Evolutionary conservation across 2,113 vertebrate species (phyloP), one percentile per base, ranked within the genome.

Genomic region (Saguinus imperator): DNA sequence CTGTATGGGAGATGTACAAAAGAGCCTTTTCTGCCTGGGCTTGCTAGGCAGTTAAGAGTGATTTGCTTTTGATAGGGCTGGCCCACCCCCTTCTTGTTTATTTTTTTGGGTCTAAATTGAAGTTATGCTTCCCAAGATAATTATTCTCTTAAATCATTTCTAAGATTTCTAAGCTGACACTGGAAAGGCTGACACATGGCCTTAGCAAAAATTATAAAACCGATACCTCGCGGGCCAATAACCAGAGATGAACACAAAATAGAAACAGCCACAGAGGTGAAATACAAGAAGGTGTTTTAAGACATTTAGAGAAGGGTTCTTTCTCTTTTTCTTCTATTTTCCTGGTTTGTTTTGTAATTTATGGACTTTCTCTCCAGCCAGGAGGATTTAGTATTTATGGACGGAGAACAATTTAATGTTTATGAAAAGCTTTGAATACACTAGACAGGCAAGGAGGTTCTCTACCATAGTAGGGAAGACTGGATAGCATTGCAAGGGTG

Each of bases 151-250:
- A 89, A 94, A 64, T 83, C 82, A 37, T 3, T 3, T 85, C 25
- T 29, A 32, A 4, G 57, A 48, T 16, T 27, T 90, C 96, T 79
- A 61, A 70, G 14, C 7, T 72, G 2, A 48, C 85, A 81, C 72
- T 35, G 70, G 52, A 58, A 80, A 92, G 76, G 66, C 1, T 16
- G 48, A 82, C 70, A 0, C 16, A 72, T 95, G 76, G 0, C 58
- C 32, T 89, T 40, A 94, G 81, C 70, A 68, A 61, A 97, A 96
- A 70, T 82, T 52, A 72, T 83, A 55, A 97, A 97, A 32, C n/a
- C 2, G 14, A 58, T 45, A 57, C 57, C 43, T 95, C 25, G 18
- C 1, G 81, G 1, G 8, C n/a, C 83, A 64, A 29, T 90, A 50
- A 95, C 95, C 87, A 35, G 89, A 43, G 95, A 94, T 55, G 66